phyloP scores from a whole-genome alignment of 2,113 vertebrate species.

The Indicator maculatus region DNA sequence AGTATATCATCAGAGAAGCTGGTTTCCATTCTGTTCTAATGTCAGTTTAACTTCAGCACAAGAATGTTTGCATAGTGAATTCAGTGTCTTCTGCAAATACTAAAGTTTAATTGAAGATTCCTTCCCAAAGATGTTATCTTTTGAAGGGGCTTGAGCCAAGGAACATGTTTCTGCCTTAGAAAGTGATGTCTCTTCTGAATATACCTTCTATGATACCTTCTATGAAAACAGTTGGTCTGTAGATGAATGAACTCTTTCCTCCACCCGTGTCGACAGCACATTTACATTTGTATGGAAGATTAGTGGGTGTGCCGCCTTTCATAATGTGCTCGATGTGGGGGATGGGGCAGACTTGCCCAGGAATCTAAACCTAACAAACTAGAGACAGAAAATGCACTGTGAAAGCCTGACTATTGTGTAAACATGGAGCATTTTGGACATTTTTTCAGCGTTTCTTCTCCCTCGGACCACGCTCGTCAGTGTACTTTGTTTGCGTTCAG shows the following conservation, averaged over 20 bases:
- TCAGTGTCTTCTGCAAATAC: neutral
- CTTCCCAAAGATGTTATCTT: neutral
- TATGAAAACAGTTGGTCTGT: neutral
- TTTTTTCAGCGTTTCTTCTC: neutral
- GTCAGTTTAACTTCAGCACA: neutral
- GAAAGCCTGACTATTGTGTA: neutral
- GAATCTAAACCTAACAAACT: neutral
- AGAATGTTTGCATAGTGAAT: neutral
- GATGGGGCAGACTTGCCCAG: neutral
- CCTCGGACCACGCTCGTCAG: neutral
- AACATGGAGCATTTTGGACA: neutral
- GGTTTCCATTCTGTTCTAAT: neutral
- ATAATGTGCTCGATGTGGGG: neutral
- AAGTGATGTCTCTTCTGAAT: neutral
- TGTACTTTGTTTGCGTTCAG: neutral
- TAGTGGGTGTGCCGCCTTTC: neutral
- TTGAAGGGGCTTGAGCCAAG: neutral
- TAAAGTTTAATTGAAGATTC: neutral
- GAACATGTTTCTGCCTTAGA: neutral
- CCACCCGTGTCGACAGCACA: neutral
- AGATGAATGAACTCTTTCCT: slow-evolving; percentile 35
- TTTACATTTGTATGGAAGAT: slow-evolving; percentile 58
- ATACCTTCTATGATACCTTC: neutral
- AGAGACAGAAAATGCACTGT: neutral
- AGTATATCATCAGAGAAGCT: neutral